Conservation (phyloP, 2,888 invertebrate genomes). For the Eupeodes luniger region DNA sequence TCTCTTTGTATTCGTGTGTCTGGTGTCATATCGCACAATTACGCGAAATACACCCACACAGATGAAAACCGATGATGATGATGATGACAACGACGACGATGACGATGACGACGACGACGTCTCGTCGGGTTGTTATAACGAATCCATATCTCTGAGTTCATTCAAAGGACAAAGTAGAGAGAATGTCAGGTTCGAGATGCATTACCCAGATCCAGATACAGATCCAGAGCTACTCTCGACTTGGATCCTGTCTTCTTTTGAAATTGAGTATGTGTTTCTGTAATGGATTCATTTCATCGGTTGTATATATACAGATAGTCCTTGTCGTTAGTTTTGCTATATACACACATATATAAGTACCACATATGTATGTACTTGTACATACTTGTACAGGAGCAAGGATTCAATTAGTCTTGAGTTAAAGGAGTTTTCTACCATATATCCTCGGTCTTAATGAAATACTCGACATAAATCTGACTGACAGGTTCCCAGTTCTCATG, state of each 20-base stretch:
- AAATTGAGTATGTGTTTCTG: constrained; percentile 44
- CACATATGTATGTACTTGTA: neutral
- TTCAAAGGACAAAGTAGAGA: constrained; percentile 8
- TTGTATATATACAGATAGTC: neutral
- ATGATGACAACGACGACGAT: constrained; percentile 9
- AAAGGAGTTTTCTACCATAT: constrained; percentile 21
- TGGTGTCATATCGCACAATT: constrained; percentile 19
- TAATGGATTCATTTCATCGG: constrained; percentile 59
- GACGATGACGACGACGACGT: neutral
- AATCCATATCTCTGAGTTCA: constrained; percentile 38
- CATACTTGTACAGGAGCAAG: constrained; percentile 3
- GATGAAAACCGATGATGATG: neutral
- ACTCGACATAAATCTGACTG: constrained; percentile 52
- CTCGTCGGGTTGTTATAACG: neutral
- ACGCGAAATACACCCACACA: constrained; percentile 33
- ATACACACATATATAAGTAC: neutral
- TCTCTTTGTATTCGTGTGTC: constrained; percentile 12
- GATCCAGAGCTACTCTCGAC: neutral
- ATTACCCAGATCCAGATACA: neutral
- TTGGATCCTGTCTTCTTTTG: constrained; percentile 20
- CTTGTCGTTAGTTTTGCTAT: neutral
- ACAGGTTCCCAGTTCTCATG: constrained; percentile 15
- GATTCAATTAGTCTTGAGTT: constrained; percentile 66
- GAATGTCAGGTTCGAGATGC: constrained; percentile 53
- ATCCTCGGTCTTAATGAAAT: constrained; percentile 19